Evolutionary conservation across 2,113 vertebrate genomes (phyloP), one percentile per base, ranked within the genome.

Genomic region (Ciconia boyciana): DNA sequence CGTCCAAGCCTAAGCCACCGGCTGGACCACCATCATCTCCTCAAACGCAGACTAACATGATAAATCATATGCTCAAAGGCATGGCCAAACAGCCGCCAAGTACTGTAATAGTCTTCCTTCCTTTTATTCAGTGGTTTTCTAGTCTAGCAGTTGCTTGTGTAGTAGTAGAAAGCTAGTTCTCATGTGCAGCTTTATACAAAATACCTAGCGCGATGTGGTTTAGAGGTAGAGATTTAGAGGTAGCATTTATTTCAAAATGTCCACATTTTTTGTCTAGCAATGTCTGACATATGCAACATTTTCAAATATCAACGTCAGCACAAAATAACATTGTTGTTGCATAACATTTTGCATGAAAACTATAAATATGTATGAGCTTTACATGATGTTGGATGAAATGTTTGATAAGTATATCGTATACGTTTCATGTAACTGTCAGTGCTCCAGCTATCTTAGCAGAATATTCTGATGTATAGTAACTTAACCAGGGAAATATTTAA

Each of bases 281-380:
- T 98, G 98, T 98, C 98, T 98, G 98, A 98, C 98, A 98, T 98
- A 98, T 97, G 98, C 98, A 98, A 98, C 98, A 99, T 99, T 98
- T 98, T 98, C 98, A 98, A 98, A 98, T 98, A 97, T 98, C 97
- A 98, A 98, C 98, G 98, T 98, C 98, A 98, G 98, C 98, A 98
- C 98, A 98, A 98, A 98, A 98, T 98, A 98, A 98, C 98, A 98
- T 98, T 97, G 97, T 98, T 98, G 98, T 98, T 98, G 98, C 98
- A 98, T 98, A 98, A 98, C 98, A 98, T 99, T 98, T 98, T 99
- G 99, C 99, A 99, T 99, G 99, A 98, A 94, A 93, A 98, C 95
- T 98, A 98, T 98, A 98, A 98, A 96, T 98, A 98, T 99, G 97
- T 98, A 98, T 98, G 97, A 98, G 98, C 98, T 98, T 98, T 97